Base-by-base conservation (phyloP, 2,888 invertebrate genomes). In the Melanchra persicariae region DNA sequence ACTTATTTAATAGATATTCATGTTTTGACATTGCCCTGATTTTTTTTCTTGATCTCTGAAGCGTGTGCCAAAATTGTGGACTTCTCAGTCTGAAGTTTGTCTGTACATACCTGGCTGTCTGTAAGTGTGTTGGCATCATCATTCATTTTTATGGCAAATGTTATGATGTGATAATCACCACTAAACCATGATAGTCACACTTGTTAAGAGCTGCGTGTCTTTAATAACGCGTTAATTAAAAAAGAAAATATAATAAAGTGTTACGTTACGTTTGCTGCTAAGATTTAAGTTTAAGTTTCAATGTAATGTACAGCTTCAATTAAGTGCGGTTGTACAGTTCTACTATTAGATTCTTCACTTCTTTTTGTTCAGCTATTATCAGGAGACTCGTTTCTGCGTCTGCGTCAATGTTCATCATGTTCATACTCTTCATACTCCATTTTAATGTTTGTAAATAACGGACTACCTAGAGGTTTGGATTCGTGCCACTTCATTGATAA, bases 361-460 rank as follows among this genome's bases (percentile, higher is more conserved):
- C 34, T 64, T 71, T 58, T 65, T 67, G 4, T 55, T 63, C 9
- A 51, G 24, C 17, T 49, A 34, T n/a, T 58, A 45, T 24, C 12
- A 37, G 60, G 17, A 54, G 47, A 40, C 37, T 22, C 26, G 40
- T 43, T 34, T 57, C 57, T 49, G 24, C 26, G 19, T n/a, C 30
- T 62, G 61, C 54, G 54, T 37, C 40, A 70, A 72, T 76, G 82
- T 86, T 82, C 70, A n/a, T n/a, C n/a, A n/a, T n/a, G n/a, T n/a
- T n/a, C n/a, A n/a, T n/a, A n/a, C n/a, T n/a, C n/a, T n/a, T n/a
- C n/a, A 79, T 84, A 82, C 59, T 76, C 66, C 59, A 70, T 68
- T 76, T 67, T 70, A 85, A 64, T 93, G 87, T 91, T 92, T 88
- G 87, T 90, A 92, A 92, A 91, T 88, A 90, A 78, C 37, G 66